phyloP scores from a whole-genome alignment of 1,140 invertebrate species.

The Neodiprion fabricii region DNA sequence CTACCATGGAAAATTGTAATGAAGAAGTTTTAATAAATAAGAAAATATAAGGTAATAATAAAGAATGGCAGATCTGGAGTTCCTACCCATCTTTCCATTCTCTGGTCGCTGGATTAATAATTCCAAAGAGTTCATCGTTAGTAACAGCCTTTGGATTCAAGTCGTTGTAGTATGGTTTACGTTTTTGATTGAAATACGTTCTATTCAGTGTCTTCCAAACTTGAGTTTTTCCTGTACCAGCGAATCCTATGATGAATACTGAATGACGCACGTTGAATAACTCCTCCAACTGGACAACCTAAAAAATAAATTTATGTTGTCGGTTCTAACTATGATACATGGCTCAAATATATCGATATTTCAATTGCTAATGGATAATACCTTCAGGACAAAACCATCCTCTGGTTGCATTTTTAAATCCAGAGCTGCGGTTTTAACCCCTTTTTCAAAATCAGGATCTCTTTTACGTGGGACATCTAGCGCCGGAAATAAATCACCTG shows the following conservation, averaged over 20 bases:
- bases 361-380: constrained; percentile 35
- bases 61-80: constrained; percentile 57
- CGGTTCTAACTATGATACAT: not conserved
- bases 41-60: not conserved
- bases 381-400: constrained; percentile 86
- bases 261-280: constrained; percentile 93
- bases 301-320: constrained; percentile 9
- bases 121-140: constrained; percentile 94
- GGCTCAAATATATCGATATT: constrained; percentile 10
- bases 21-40: not conserved
- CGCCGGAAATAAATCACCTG: constrained; percentile 84
- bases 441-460: constrained; percentile 84
- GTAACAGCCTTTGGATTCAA: constrained; percentile 96
- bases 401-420: constrained; percentile 91
- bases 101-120: constrained; percentile 92
- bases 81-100: constrained; percentile 94
- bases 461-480: constrained; percentile 86
- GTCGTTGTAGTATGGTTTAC: constrained; percentile 87
- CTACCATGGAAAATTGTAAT: constrained; percentile 51
- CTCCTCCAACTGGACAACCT: constrained; percentile 92
- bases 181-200: constrained; percentile 81
- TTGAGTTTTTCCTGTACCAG: constrained; percentile 93
- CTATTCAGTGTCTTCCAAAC: constrained; percentile 90
- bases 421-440: constrained; percentile 76
- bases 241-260: constrained; percentile 90